phyloP scores from a whole-genome alignment of 2,113 vertebrate species.

The Pleuronectes platessa region DNA sequence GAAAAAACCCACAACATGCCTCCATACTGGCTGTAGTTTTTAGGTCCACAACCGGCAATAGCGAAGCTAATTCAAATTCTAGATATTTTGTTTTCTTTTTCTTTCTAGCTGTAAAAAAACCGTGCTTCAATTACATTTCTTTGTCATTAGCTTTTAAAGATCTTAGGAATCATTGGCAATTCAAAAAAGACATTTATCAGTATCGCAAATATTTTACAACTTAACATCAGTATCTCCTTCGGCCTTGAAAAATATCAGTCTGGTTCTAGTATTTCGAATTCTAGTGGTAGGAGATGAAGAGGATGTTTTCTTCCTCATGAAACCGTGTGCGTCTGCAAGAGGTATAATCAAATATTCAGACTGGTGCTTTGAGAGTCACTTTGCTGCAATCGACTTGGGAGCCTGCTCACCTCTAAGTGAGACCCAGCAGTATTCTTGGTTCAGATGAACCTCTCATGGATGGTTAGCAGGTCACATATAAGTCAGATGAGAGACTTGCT shows the following conservation, averaged over 20 bases:
- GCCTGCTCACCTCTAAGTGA: constrained; percentile 16
- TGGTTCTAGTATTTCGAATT: not conserved
- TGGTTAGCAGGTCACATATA: constrained; percentile 31
- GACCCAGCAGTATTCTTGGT: not conserved
- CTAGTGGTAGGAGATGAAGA: too few species aligned
- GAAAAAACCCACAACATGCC: too few species aligned
- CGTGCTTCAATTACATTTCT: too few species aligned
- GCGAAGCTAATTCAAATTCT: too few species aligned
- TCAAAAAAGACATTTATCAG: too few species aligned
- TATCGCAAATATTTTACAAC: too few species aligned
- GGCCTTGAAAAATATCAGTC: not conserved
- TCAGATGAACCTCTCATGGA: constrained; percentile 29
- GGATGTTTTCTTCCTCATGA: not conserved
- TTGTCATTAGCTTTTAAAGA: too few species aligned
- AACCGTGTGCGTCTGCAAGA: not conserved
- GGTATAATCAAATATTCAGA: constrained; percentile 9
- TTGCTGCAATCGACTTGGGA: not conserved
- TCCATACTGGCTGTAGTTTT: too few species aligned
- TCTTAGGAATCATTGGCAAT: too few species aligned
- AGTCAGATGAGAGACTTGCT: constrained; percentile 37
- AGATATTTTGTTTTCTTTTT: too few species aligned
- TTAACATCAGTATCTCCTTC: not conserved
- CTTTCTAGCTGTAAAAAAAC: too few species aligned
- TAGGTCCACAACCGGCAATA: too few species aligned
- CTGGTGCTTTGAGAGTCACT: constrained; percentile 17